phyloP scores from a whole-genome alignment of 2,113 vertebrate genomes.

The Hyperoodon ampullatus region DNA sequence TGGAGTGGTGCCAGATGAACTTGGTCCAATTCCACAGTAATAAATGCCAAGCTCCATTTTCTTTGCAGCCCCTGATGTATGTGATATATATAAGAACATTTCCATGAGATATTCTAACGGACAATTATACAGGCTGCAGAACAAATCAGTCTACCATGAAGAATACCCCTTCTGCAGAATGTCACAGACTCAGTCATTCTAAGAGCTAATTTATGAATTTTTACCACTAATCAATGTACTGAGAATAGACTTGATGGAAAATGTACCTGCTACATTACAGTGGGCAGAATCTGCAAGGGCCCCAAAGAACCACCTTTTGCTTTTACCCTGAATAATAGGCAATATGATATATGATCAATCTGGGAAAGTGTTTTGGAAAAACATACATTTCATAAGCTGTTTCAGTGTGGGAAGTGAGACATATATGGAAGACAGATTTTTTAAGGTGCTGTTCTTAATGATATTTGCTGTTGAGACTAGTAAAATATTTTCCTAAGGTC shows the following conservation, averaged over 20 bases:
- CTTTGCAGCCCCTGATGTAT: not conserved
- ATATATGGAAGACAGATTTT: not conserved
- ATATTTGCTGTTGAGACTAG: not conserved
- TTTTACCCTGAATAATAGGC: not conserved
- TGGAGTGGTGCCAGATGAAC: not conserved
- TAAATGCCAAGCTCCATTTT: not conserved
- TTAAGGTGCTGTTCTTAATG: not conserved
- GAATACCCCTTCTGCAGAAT: not conserved
- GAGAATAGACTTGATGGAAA: not conserved
- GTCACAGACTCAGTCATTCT: not conserved
- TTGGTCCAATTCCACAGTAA: not conserved
- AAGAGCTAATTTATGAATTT: conserved; percentile 13
- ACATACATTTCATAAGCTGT: not conserved
- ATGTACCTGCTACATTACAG: not conserved
- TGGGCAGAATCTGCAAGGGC: not conserved
- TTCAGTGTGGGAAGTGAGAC: not conserved
- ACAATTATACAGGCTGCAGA: not conserved
- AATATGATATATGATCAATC: not conserved
- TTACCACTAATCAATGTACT: conserved; percentile 5
- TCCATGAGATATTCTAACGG: not conserved
- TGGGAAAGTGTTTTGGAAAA: not conserved
- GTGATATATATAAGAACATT: not conserved
- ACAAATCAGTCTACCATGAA: not conserved
- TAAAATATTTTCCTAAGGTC: not conserved
- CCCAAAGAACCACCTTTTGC: not conserved